phyloP scores from a whole-genome alignment of 2,888 invertebrate genomes.

The Crepidodera aurea region DNA sequence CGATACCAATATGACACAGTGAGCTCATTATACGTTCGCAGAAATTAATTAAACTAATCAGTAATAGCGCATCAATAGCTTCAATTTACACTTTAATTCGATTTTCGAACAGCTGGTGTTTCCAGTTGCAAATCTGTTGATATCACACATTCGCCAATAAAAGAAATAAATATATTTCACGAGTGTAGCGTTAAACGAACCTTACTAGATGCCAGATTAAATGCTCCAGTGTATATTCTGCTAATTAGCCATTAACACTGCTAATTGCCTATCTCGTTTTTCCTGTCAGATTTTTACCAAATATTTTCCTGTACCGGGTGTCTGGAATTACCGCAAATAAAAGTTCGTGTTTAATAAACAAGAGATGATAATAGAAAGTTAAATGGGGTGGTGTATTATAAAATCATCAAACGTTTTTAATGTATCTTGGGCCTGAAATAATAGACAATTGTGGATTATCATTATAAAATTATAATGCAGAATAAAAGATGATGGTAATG shows the following conservation, averaged over 20 bases:
- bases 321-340: background rate
- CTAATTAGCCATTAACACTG: conserved; percentile 14
- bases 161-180: conserved; percentile 32
- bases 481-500: too few relatives aligned
- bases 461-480: too few relatives aligned
- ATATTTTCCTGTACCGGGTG: background rate
- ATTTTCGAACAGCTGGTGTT: background rate
- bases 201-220: conserved; percentile 30
- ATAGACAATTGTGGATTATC: too few relatives aligned
- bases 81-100: background rate
- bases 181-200: conserved; percentile 22
- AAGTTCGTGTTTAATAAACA: background rate
- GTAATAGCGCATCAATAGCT: background rate
- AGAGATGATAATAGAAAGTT: too few relatives aligned
- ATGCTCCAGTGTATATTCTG: conserved; percentile 11
- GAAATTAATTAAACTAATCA: too few relatives aligned
- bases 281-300: conserved; percentile 2
- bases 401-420: too few relatives aligned
- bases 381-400: too few relatives aligned
- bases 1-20: too few relatives aligned
- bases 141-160: conserved; percentile 16
- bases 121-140: background rate
- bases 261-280: conserved; percentile 23
- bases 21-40: too few relatives aligned
- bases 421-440: too few relatives aligned